phyloP scores from a whole-genome alignment of 2,113 vertebrate genomes.

The Poeciliopsis retropinna region DNA sequence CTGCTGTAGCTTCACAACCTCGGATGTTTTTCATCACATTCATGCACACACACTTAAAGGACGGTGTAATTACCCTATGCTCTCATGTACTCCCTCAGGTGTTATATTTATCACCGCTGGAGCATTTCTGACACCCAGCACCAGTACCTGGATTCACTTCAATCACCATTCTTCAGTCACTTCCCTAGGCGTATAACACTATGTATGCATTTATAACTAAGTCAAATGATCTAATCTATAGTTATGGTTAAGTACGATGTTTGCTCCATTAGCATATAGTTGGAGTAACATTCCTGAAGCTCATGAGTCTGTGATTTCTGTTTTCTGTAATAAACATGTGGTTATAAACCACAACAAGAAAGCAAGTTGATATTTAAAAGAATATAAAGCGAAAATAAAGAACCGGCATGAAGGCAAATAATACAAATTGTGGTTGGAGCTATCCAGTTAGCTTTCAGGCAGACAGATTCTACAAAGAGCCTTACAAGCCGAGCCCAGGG shows the following conservation, averaged over 20 bases:
- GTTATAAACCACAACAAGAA: background rate
- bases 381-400: constrained; percentile 15
- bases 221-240: constrained; percentile 9
- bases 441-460: constrained; percentile 36
- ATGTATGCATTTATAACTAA: constrained; percentile 27
- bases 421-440: constrained; percentile 36
- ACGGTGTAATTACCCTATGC: constrained; percentile 77
- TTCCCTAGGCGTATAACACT: constrained; percentile 54
- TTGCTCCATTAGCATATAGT: constrained; percentile 20
- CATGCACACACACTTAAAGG: constrained; percentile 34
- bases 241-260: constrained; percentile 31
- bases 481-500: constrained; percentile 43
- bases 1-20: constrained; percentile 45
- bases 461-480: constrained; percentile 36
- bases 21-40: constrained; percentile 42
- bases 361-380: constrained; percentile 4
- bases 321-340: constrained; percentile 61
- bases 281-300: constrained; percentile 9
- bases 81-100: constrained; percentile 79
- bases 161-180: constrained; percentile 74
- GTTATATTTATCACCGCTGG: constrained; percentile 82
- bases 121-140: constrained; percentile 76
- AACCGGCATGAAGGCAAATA: constrained; percentile 37
- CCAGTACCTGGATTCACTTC: constrained; percentile 81
- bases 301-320: constrained; percentile 59